Evolutionary conservation across 1,140 invertebrate genomes (phyloP).

Genomic region (Hycleus cichorii): DNA sequence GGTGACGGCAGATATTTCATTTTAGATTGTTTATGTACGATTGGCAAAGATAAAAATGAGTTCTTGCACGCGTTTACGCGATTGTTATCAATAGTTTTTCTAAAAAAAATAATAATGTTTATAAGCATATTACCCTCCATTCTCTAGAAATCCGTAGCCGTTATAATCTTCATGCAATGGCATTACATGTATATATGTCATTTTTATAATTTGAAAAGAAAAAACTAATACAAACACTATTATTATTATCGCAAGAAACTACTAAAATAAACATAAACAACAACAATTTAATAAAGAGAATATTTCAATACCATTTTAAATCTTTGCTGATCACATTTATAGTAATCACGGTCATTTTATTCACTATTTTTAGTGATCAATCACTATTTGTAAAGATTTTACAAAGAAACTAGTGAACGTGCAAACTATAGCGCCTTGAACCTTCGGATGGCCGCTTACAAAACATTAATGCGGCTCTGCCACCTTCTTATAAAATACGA

Average conservation of each 20-base stretch:
- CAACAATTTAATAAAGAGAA: too few species aligned
- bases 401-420: background rate
- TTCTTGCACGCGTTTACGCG: too few species aligned
- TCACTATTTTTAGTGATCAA: background rate
- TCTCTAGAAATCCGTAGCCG: slow-evolving; percentile 35
- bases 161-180: slow-evolving; percentile 38
- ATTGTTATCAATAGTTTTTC: background rate
- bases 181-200: slow-evolving; percentile 41
- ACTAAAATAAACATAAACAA: too few species aligned
- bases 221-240: too few species aligned
- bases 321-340: slow-evolving; percentile 27
- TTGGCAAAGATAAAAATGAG: too few species aligned
- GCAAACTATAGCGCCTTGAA: background rate
- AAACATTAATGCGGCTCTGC: slow-evolving; percentile 24
- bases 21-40: too few species aligned
- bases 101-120: background rate
- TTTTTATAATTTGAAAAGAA: slow-evolving; percentile 18
- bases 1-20: background rate
- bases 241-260: too few species aligned
- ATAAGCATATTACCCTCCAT: slow-evolving; percentile 31
- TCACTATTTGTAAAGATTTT: background rate
- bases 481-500: slow-evolving; percentile 17
- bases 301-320: slow-evolving; percentile 21
- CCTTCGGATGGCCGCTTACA: slow-evolving; percentile 19
- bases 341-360: slow-evolving; percentile 24